These are phyloP conservation scores for Phaetusa simplex DNA, from an alignment of 2,113 vertebrate species.

Conservation along the genomic window DNA sequence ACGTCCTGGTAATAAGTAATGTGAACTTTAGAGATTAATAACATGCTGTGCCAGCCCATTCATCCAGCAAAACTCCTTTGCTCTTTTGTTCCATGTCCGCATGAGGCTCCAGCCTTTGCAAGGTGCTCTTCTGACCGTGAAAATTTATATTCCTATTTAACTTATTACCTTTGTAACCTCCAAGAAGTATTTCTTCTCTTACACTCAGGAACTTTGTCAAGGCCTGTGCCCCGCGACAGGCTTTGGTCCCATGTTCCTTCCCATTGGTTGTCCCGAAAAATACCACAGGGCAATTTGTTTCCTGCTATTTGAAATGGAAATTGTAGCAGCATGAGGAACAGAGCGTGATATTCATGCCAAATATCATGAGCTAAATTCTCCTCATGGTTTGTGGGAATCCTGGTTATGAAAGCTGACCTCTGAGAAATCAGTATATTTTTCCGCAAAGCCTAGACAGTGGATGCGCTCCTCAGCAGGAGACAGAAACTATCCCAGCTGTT, in stretches of 20 bases:
- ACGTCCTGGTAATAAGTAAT: not conserved
- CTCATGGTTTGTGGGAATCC: conserved; percentile 42
- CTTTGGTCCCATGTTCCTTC: not conserved
- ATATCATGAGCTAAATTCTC: conserved; percentile 39
- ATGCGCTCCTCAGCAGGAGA: not conserved
- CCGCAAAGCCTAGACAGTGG: not conserved
- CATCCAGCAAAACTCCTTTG: not conserved
- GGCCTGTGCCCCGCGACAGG: not conserved
- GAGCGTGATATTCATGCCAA: conserved; percentile 43
- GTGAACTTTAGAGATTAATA: conserved; percentile 9
- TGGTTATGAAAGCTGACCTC: conserved; percentile 34
- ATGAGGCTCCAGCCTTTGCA: not conserved
- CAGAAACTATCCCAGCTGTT: not conserved
- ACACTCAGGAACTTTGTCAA: not conserved
- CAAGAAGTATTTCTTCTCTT: not conserved
- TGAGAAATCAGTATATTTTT: conserved; percentile 36
- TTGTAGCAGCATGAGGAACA: conserved; percentile 41
- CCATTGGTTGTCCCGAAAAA: conserved; percentile 7
- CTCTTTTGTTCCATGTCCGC: not conserved
- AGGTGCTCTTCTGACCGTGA: not conserved
- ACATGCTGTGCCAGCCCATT: not conserved
- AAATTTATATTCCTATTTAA: not conserved
- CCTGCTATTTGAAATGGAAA: conserved; percentile 65
- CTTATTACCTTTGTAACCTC: not conserved
- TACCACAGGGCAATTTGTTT: conserved; percentile 40